Evolutionary conservation across 2,113 vertebrate species (phyloP).

Genomic region (Crocuta crocuta): DNA sequence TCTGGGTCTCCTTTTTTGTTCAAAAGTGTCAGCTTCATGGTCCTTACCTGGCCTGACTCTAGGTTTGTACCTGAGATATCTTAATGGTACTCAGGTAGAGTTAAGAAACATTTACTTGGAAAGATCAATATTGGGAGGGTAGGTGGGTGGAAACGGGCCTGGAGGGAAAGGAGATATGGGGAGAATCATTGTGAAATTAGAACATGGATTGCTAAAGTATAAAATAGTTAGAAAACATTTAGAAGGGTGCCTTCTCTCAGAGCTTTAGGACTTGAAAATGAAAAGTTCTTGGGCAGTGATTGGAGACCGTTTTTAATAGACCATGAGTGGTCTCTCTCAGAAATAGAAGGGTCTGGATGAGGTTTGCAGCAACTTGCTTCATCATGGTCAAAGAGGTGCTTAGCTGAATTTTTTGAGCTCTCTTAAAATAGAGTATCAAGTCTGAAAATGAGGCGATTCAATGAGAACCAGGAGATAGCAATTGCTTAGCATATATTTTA

Average conservation of each 20-base stretch:
- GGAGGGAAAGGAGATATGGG: neutral
- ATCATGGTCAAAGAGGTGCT: neutral
- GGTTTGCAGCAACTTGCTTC: neutral
- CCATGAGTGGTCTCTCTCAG: neutral
- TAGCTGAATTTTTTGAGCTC: neutral
- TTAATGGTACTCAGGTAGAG: neutral
- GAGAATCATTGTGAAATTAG: neutral
- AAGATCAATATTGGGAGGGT: neutral
- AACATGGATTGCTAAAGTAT: neutral
- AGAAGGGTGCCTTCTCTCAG: neutral
- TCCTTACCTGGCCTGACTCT: neutral
- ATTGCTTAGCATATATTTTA: conserved; percentile 20
- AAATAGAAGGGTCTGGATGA: neutral
- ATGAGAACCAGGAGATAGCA: neutral
- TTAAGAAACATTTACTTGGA: neutral
- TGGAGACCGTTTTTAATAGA: neutral
- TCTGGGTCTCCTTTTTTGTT: neutral
- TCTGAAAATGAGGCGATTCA: neutral
- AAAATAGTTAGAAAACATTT: neutral
- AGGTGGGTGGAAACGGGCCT: neutral
- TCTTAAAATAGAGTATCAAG: neutral
- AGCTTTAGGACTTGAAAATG: neutral
- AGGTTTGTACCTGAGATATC: neutral
- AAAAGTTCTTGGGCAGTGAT: neutral
- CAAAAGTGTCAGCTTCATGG: neutral